Base-by-base conservation (phyloP, 2,797 vertebrate species). In the Pseudomugil tenellus region DNA sequence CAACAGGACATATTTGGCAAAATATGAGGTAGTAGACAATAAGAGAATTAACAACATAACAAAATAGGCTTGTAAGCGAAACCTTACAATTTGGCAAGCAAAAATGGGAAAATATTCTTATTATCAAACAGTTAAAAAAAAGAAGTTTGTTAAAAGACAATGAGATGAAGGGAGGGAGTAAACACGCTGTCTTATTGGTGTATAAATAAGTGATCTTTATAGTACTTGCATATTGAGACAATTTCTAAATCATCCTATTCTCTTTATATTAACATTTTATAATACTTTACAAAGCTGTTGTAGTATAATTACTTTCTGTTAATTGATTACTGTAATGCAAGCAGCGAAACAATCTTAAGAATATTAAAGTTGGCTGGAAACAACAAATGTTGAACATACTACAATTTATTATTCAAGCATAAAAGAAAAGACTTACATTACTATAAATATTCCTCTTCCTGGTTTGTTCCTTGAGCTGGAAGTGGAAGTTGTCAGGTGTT, bases 361-460 rank as follows among this genome's bases (percentile, higher is more conserved):
- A 37, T 37, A 37, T 2, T 52, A 14, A 1, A 17, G 51, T 53
- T 53, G 28, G 19, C 10, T 23, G 10, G 10, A 49, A 12, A 21
- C 49, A 26, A 3, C 14, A 17, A 16, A 29, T 26, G 8, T n/a
- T 43, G 6, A 43, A 17, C 14, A 31, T 29, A 6, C 10, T 16
- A 17, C 2, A 23, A 9, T 25, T 49, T 49, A 48, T 25, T 23
- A 1, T 23, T 39, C 26, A 31, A 32, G 56, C 29, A 28, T 6
- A 21, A 37, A 53, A 10, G 4, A 1, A 16, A 12, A 46, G 28
- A 81, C 83, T 87, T 70, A 89, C 87, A 58, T 16, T 53, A 54
- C 32, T 74, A 39, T 56, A 35, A 55, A 46, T 54, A 52, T 29
- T 70, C 37, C 58, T 79, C 65, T 61, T 79, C 63, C 37, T 83